phyloP scores from a whole-genome alignment of 2,888 invertebrate species.

The Leptopilina syphax region DNA sequence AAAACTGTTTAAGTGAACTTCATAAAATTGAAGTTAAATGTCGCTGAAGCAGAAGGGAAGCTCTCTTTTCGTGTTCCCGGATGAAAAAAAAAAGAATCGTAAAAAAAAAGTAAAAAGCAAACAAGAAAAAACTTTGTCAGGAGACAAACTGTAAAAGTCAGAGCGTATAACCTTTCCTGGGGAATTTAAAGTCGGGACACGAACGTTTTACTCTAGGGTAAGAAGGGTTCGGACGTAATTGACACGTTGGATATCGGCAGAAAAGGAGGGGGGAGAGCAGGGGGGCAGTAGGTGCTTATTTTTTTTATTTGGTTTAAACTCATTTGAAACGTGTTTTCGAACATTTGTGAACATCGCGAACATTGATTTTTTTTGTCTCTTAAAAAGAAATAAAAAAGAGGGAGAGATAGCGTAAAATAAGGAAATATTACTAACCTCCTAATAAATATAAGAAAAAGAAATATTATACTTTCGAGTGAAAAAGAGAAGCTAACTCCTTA shows the following conservation, averaged over 20 bases:
- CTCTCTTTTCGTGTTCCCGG: no score
- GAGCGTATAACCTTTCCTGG: background rate
- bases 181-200: conserved; percentile 58
- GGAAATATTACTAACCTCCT: background rate
- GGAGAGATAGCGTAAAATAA: background rate
- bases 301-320: conserved; percentile 42
- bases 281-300: no score
- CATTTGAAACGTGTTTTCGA: conserved; percentile 6
- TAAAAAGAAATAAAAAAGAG: background rate
- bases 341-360: background rate
- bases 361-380: conserved; percentile 6
- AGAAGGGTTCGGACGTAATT: conserved; percentile 61
- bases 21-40: background rate
- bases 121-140: conserved; percentile 1
- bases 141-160: conserved; percentile 22
- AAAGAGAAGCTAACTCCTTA: background rate
- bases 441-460: background rate
- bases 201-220: conserved; percentile 51
- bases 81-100: no score
- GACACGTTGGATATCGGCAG: conserved; percentile 59
- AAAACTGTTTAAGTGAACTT: no score
- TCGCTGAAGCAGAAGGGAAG: background rate
- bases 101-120: background rate
- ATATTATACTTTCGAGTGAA: background rate
- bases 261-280: background rate